Evolutionary conservation across 2,888 invertebrate genomes (phyloP).

Genomic region (Drosophila flavopinicola): DNA sequence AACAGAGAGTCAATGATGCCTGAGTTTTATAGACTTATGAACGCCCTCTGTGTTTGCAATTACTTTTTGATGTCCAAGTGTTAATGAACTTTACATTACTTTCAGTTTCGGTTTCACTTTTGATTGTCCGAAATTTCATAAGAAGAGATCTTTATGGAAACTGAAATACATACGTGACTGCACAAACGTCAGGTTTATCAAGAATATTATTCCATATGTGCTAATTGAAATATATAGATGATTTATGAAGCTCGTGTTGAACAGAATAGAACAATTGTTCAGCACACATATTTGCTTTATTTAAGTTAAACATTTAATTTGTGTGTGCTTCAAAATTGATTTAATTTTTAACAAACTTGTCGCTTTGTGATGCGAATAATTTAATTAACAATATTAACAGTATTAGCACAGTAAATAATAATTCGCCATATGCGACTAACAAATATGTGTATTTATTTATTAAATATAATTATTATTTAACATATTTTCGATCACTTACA

Average conservation of each 20-base stretch:
- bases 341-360: constrained; percentile 8
- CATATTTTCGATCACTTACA: too few relatives aligned
- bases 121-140: constrained; percentile 18
- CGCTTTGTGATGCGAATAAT: constrained; percentile 21
- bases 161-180: constrained; percentile 7
- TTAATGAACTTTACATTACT: constrained; percentile 63
- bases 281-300: constrained; percentile 9
- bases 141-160: neutral
- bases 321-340: constrained; percentile 8
- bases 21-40: constrained; percentile 4
- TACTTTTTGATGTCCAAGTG: constrained; percentile 26
- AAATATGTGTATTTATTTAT: neutral
- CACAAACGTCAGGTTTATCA: constrained; percentile 8
- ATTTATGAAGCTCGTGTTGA: neutral
- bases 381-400: constrained; percentile 32
- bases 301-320: neutral
- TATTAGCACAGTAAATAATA: constrained; percentile 21
- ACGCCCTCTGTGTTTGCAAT: neutral
- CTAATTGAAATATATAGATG: constrained; percentile 37
- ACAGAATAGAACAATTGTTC: constrained; percentile 4
- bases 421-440: neutral
- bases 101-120: constrained; percentile 36
- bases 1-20: constrained; percentile 29
- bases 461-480: neutral
- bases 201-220: constrained; percentile 22